These are phyloP conservation scores for Hydropsyche betteni DNA, from an alignment of 2,888 invertebrate genomes.

Conservation along the genomic window DNA sequence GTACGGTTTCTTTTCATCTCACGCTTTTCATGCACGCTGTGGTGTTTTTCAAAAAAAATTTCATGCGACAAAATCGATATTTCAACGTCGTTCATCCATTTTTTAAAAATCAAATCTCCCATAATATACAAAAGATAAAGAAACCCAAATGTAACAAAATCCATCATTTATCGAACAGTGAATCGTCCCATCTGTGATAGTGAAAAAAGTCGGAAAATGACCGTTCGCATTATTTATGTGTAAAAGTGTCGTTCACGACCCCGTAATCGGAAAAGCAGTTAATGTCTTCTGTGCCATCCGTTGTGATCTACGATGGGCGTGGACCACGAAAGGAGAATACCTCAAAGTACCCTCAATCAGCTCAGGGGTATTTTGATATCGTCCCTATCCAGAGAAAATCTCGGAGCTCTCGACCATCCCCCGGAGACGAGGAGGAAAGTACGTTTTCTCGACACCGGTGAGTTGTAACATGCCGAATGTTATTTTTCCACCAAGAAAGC, in stretches of 20 bases:
- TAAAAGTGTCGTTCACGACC: no score
- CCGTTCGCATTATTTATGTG: constrained; percentile 22
- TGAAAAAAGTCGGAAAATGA: constrained; percentile 1
- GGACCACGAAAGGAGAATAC: constrained; percentile 58
- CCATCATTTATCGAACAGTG: no score
- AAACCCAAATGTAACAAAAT: no score
- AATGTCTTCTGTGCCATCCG: constrained; percentile 39
- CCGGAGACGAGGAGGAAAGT: constrained; percentile 56
- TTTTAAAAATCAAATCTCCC: no score
- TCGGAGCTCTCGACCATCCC: constrained; percentile 62
- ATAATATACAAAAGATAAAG: no score
- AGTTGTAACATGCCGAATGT: background rate
- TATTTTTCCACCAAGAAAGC: background rate
- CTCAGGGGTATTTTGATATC: constrained; percentile 67
- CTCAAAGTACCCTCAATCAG: constrained; percentile 64
- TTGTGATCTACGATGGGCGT: constrained; percentile 52
- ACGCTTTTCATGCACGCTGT: no score
- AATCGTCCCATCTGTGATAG: no score
- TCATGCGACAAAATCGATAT: no score
- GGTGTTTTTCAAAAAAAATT: no score
- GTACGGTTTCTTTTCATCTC: no score
- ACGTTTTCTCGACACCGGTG: constrained; percentile 54
- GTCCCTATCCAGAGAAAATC: constrained; percentile 67
- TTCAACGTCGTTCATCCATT: no score
- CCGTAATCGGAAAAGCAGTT: no score